Conservation (phyloP, 1,140 invertebrate genomes). For the Drosophila persimilis region DNA sequence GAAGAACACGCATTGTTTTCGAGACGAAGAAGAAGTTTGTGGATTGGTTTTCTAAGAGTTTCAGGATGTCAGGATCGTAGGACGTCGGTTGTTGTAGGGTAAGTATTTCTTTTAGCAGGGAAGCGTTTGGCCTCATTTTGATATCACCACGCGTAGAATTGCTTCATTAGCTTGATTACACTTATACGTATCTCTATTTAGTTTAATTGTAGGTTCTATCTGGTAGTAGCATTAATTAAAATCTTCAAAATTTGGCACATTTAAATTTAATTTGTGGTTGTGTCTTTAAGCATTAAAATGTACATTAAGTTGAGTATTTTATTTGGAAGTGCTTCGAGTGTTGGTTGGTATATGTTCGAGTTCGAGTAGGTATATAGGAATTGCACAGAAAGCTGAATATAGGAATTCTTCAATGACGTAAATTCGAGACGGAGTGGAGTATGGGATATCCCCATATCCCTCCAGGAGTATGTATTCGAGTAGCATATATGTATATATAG, state of each 20-base stretch:
- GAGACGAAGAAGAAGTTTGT: conserved; percentile 18
- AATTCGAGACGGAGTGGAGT: conserved; percentile 45
- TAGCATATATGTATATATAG: conserved; percentile 36
- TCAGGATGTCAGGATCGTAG: too few relatives aligned
- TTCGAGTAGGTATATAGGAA: conserved; percentile 54
- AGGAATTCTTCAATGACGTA: conserved; percentile 74
- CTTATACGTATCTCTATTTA: conserved; percentile 42
- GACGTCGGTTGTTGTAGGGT: too few relatives aligned
- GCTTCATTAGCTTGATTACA: conserved; percentile 72
- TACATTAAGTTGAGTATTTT: conserved; percentile 69
- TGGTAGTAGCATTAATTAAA: conserved; percentile 44
- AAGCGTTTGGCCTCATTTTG: conserved; percentile 78
- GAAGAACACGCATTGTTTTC: conserved; percentile 36
- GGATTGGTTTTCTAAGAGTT: too few relatives aligned
- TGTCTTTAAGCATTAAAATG: conserved; percentile 45
- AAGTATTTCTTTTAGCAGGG: conserved; percentile 40
- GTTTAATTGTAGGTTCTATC: conserved; percentile 37
- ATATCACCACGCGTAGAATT: conserved; percentile 76
- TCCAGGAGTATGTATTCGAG: conserved; percentile 44
- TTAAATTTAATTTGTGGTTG: conserved; percentile 73
- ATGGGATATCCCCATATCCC: conserved; percentile 19
- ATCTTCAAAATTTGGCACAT: conserved; percentile 75
- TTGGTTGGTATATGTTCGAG: conserved; percentile 18
- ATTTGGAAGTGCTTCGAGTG: conserved; percentile 68
- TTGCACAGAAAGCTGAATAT: conserved; percentile 78